Conservation (phyloP, 2,888 invertebrate species). For the Tachina lurida region DNA sequence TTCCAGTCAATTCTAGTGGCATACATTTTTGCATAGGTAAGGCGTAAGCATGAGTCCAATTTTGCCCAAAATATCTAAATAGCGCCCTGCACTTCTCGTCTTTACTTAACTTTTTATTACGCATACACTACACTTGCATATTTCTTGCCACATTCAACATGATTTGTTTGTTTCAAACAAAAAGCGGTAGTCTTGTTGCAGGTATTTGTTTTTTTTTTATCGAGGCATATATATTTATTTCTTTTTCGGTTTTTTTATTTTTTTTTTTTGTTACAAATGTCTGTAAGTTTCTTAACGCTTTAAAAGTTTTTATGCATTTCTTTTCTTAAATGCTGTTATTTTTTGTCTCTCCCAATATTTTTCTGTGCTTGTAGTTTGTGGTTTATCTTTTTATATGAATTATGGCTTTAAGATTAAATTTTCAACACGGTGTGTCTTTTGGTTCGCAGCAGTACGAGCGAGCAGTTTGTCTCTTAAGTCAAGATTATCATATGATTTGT, state of each 20-base stretch:
- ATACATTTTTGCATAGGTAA: not conserved
- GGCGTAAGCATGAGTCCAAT: not conserved
- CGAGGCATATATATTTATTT: slow-evolving; percentile 20
- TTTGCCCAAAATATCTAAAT: not conserved
- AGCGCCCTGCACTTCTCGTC: not conserved
- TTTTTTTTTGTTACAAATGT: slow-evolving; percentile 1
- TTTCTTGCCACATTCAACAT: slow-evolving; percentile 27
- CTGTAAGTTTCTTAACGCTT: slow-evolving; percentile 51
- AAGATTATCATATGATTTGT: slow-evolving; percentile 78
- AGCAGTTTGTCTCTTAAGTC: slow-evolving; percentile 30
- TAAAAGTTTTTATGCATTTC: slow-evolving; percentile 39
- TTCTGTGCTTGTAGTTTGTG: slow-evolving; percentile 29
- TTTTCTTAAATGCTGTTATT: slow-evolving; percentile 52
- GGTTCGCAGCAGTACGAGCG: slow-evolving; percentile 32
- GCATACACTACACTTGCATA: too few relatives aligned
- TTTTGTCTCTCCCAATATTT: slow-evolving; percentile 20
- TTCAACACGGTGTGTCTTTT: slow-evolving; percentile 78
- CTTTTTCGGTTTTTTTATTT: not conserved
- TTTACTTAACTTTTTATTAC: not conserved
- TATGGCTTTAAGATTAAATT: slow-evolving; percentile 82
- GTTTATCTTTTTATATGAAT: slow-evolving; percentile 76
- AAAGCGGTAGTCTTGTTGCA: slow-evolving; percentile 52
- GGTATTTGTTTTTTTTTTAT: slow-evolving; percentile 29
- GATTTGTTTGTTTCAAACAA: slow-evolving; percentile 42
- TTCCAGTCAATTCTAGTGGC: not conserved